phyloP scores from a whole-genome alignment of 2,888 invertebrate genomes.

The Oxystoma pomonae region DNA sequence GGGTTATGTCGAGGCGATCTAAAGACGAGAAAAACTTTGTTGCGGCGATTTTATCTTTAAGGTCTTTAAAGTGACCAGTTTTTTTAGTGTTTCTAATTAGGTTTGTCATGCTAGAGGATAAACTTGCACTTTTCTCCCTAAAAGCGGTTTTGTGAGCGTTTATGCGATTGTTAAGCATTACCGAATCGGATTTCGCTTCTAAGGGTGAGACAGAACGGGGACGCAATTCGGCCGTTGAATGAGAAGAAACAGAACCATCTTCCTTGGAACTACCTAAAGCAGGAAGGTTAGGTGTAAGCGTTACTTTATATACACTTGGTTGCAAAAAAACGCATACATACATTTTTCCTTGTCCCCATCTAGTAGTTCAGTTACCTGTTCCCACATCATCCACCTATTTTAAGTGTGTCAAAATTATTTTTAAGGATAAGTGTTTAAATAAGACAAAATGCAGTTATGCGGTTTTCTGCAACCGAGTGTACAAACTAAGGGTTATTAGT shows the following conservation, averaged over 20 bases:
- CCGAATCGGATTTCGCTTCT: slow-evolving; percentile 45
- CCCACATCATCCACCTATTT: too few species aligned
- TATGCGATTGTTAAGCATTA: slow-evolving; percentile 40
- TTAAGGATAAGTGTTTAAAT: too few species aligned
- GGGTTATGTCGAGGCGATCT: slow-evolving; percentile 52
- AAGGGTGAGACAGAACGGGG: slow-evolving; percentile 46
- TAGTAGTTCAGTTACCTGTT: too few species aligned
- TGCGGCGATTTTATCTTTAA: slow-evolving; percentile 54
- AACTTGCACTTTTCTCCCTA: slow-evolving; percentile 36
- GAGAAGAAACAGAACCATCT: slow-evolving; percentile 13
- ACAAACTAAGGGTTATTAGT: too few species aligned
- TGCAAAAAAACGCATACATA: too few species aligned
- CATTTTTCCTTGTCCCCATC: too few species aligned
- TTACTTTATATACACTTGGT: too few species aligned
- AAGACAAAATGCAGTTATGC: too few species aligned
- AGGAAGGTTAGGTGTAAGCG: background rate
- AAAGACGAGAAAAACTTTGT: slow-evolving; percentile 55
- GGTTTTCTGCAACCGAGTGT: too few species aligned
- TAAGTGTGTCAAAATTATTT: too few species aligned
- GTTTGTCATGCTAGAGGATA: slow-evolving; percentile 47
- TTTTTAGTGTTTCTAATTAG: slow-evolving; percentile 44
- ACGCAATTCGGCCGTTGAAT: slow-evolving; percentile 30
- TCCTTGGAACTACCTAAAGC: slow-evolving; percentile 16
- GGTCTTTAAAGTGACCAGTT: slow-evolving; percentile 53
- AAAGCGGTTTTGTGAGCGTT: slow-evolving; percentile 33